Percentiles rank a stretch among this genome's conserved stretches.
Conservation (phyloP, 2,797 vertebrate genomes). For the Mionectes olivaceus region DNA sequence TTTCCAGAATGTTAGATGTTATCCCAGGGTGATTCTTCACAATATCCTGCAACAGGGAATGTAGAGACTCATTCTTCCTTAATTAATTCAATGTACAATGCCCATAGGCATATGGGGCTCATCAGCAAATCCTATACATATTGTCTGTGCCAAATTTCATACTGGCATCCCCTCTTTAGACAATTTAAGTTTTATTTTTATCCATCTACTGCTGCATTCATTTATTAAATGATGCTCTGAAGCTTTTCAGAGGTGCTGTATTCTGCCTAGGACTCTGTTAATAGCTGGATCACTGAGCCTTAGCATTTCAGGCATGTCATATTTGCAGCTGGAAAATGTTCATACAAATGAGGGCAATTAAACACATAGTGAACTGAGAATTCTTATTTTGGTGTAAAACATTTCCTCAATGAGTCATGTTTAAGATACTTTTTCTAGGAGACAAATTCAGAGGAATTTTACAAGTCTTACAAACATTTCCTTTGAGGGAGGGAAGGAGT, state of each 20-base stretch:
- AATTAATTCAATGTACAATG: constrained; percentile 51
- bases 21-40: constrained; percentile 64
- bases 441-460: not conserved
- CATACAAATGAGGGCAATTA: constrained; percentile 24
- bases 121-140: constrained; percentile 28
- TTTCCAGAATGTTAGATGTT: constrained; percentile 47
- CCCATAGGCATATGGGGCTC: constrained; percentile 17
- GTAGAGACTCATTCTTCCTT: constrained; percentile 26
- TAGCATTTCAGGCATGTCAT: constrained; percentile 7
- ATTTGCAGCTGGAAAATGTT: constrained; percentile 32
- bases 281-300: constrained; percentile 29
- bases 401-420: not conserved
- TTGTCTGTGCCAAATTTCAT: constrained; percentile 20
- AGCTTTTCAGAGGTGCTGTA: not conserved
- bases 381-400: not conserved
- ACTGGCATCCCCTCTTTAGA: not conserved
- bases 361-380: not conserved
- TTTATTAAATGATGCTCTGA: constrained; percentile 47
- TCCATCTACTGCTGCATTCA: constrained; percentile 1
- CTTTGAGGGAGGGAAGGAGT: not conserved
- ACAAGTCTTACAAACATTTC: not conserved
- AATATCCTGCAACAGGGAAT: constrained; percentile 24
- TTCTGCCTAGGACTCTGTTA: constrained; percentile 1
- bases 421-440: not conserved
- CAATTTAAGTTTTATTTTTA: constrained; percentile 34